These are phyloP conservation scores for Beroe forskalii DNA, from an alignment of 37 sponge, comb jelly and placozoan genomes.

Conservation along the genomic window DNA sequence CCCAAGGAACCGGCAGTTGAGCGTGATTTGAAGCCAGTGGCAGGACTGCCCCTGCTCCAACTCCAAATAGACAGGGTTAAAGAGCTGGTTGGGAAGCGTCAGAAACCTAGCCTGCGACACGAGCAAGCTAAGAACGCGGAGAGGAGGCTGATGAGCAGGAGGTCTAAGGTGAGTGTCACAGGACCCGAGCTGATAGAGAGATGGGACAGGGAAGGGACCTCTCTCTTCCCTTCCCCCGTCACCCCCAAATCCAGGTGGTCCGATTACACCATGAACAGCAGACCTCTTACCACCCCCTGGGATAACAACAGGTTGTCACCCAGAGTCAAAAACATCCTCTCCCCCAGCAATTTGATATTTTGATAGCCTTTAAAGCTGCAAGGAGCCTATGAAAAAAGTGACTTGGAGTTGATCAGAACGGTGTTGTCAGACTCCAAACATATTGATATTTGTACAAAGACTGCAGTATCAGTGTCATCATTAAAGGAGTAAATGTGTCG, in stretches of 20 bases:
- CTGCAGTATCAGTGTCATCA: too few relatives aligned
- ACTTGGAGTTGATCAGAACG: too few relatives aligned
- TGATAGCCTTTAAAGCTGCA: too few relatives aligned
- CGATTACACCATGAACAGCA: neutral
- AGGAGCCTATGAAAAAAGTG: too few relatives aligned
- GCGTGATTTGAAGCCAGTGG: neutral
- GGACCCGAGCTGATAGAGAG: conserved; percentile 25
- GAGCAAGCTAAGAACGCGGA: neutral
- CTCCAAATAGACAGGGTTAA: neutral
- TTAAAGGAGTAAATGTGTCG: too few relatives aligned
- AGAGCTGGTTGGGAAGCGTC: neutral
- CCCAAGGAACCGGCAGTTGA: neutral
- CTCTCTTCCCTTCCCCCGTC: neutral
- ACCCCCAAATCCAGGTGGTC: neutral
- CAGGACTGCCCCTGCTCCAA: neutral
- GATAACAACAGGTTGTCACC: neutral
- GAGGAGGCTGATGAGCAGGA: neutral
- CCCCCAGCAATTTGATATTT: neutral
- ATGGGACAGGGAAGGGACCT: conserved; percentile 18
- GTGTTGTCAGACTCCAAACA: too few relatives aligned
- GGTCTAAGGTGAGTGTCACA: neutral
- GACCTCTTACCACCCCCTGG: neutral
- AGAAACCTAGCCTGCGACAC: neutral
- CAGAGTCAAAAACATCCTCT: neutral
- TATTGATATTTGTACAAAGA: too few relatives aligned